Percentiles rank a stretch among this genome's conserved stretches.
phyloP scores from a whole-genome alignment of 2,888 invertebrate species.

The Autographa gamma region DNA sequence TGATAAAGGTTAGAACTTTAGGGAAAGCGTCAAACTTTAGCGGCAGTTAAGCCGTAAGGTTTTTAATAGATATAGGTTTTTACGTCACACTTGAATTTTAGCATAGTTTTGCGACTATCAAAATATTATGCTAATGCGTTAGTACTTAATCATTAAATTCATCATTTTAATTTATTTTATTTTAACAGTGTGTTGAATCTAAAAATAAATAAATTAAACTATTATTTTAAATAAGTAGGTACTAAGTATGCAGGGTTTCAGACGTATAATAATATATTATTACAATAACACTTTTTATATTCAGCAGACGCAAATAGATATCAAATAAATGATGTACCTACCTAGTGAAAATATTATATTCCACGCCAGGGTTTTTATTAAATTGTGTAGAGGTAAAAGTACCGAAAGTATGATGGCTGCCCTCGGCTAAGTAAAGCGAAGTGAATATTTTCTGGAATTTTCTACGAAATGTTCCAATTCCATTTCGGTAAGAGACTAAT shows the following conservation, averaged over 20 bases:
- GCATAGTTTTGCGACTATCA: conserved; percentile 25
- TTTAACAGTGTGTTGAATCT: neutral
- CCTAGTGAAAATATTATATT: conserved; percentile 69
- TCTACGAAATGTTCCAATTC: conserved; percentile 88
- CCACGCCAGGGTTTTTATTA: conserved; percentile 79
- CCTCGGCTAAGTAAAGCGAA: conserved; percentile 85
- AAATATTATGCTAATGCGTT: conserved; percentile 17
- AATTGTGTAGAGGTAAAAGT: conserved; percentile 79
- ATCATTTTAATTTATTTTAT: neutral
- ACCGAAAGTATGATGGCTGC: conserved; percentile 85
- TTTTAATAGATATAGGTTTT: conserved; percentile 63
- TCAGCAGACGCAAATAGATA: conserved; percentile 59
- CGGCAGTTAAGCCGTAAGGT: conserved; percentile 60
- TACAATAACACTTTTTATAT: conserved; percentile 40
- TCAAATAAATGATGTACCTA: conserved; percentile 64
- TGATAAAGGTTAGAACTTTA: conserved; percentile 64
- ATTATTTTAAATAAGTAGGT: neutral
- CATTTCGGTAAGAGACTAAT: conserved; percentile 89
- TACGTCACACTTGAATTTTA: conserved; percentile 49
- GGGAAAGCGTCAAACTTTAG: conserved; percentile 61
- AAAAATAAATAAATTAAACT: neutral
- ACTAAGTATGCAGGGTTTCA: neutral
- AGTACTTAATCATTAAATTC: neutral
- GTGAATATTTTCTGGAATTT: conserved; percentile 87
- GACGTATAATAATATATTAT: too few species aligned